Evolutionary conservation across 2,888 invertebrate genomes (phyloP), one percentile per base, ranked within the genome.

Genomic region (Caenorhabditis sp.): DNA sequence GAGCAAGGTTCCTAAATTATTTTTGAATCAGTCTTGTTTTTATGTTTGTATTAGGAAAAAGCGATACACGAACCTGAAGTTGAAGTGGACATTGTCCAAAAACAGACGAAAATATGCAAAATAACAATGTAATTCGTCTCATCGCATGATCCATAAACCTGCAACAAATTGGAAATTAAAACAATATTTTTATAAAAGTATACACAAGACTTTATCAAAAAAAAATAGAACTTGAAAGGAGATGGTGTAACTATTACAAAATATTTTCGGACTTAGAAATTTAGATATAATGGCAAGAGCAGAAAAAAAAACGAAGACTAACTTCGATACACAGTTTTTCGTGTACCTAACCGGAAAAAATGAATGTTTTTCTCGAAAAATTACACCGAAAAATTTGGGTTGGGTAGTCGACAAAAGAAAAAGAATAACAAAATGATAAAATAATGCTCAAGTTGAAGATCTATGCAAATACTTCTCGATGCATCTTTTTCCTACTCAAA

Each of bases 1-100:
- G 77, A 70, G 59, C 85, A 85, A 0, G 84, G 84, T 1, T 70
- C 74, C 84, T 82, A 36, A 50, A 74, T 62, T 3, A 17, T 12
- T 59, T 12, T n/a, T 26, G 14, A 36, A 36, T 8, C 26, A 20
- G 21, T 21, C n/a, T n/a, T 52, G 52, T 52, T 52, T 10, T 20
- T 23, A 4, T 52, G 8, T 23, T 52, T 52, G 8, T 7, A 23
- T 21, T 4, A 23, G n/a, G 14, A 53, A 53, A 53, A 53, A 5
- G 26, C 10, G 17, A 25, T 17, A 27, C n/a, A 63, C 57, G 20
- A 63, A 63, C 63, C 63, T 63, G 63, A 5, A 63, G 57, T 56
- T 63, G 63, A 38, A 56, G 43, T 63, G 63, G 63, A 56, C 63
- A 63, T 57, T 63, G 63, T 43, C 38, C 57, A 31, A 36, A 25